Evolutionary conservation across 2,113 vertebrate species (phyloP), one percentile per base, ranked within the genome.

Genomic region (Calidris pugnax): DNA sequence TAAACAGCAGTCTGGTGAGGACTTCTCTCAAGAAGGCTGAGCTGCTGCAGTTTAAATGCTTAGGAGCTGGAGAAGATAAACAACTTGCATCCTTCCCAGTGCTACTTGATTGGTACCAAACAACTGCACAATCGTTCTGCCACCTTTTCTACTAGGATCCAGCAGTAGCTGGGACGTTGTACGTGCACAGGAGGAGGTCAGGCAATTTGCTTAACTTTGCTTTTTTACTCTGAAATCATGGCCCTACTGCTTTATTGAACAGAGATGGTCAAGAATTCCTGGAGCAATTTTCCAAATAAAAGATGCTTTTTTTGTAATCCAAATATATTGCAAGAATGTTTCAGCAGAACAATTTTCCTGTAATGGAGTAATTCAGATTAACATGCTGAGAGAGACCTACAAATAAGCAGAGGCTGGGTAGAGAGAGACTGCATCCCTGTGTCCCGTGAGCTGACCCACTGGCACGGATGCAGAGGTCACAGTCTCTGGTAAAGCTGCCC

Each of bases 231-330:
- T 80, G 64, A 71, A 96, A 71, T 92, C 43, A n/a, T 41, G 24
- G 69, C 21, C 30, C 87, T 92, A 35, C 68, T 86, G 79, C 68
- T 94, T 32, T 53, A 47, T 35, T 59, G 47, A 90, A 83, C 30
- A 76, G 89, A 93, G 56, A 68, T 30, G 14, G 24, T 51, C 30
- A 57, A 66, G 84, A 96, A 71, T 20, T 96, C 85, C 91, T 73
- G 71, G 28, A 96, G 87, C 89, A 91, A 96, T 91, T 96, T 96
- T 91, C 91, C 93, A 89, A 89, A 91, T 53, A 62, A 93, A 89
- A 82, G 10, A 87, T 7, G 6, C 9, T 27, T 66, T 78, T 91
- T 51, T 51, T n/a, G 45, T 47, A 84, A 94, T 69, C 45, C 53
- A 95, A 95, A 89, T 76, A 69, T 37, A 87, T 89, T 93, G 24